Base-by-base conservation (phyloP, 2,113 vertebrate genomes). In the Tylochromis polylepis region DNA sequence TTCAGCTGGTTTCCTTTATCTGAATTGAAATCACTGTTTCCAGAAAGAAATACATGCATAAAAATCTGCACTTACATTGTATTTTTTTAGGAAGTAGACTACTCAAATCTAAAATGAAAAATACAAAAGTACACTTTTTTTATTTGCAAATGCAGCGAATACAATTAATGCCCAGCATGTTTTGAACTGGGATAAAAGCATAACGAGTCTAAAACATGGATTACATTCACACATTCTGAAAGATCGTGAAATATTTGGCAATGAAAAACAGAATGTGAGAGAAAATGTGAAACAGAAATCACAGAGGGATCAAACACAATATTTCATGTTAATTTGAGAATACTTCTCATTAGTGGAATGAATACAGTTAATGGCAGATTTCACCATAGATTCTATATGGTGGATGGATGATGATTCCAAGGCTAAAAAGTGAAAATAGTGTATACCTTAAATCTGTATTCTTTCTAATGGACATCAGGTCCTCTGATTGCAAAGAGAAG, bases 121-220 rank as follows among this genome's bases (percentile, higher is more conserved):
- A 75, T 11, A 27, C 4, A 62, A 78, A 4, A 5, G 58, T 5
- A 27, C 8, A 29, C 24, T 72, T 72, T 16, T 11, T 70, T 24
- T 92, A 89, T 79, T 90, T 88, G 55, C 11, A 88, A 84, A 77
- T n/a, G 53, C 12, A 77, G 70, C 31, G 43, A 31, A 27, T 11
- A 53, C 29, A 51, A 27, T 60, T 24, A 81, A 20, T 29, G 53
- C 46, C 34, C 51, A 49, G 38, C 29, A 36, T 49, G 53, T 67
- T 65, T n/a, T 57, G 24, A 51, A 58, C 79, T 79, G 14, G 82
- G 41, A 67, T 67, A 75, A 38, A 85, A 86, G 80, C 75, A 51
- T 8, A 2, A 31, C 15, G 11, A 5, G n/a, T 67, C 58, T 27
- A 18, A 34, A 41, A 51, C 77, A 57, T 7, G 1, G 24, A 43